phyloP scores from a whole-genome alignment of 2,888 invertebrate genomes.

The Macrosiphum euphorbiae region DNA sequence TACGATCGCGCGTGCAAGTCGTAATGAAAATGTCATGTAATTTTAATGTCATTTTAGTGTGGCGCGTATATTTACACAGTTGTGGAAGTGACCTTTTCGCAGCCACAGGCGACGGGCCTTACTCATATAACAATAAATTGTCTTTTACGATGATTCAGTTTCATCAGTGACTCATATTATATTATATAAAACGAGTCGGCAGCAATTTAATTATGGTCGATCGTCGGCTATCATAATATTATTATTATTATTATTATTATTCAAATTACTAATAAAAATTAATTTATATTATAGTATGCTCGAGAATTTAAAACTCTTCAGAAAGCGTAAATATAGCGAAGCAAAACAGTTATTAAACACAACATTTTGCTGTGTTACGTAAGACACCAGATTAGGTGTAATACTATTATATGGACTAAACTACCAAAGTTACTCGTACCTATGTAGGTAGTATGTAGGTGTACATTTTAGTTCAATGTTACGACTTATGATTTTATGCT shows the following conservation, averaged over 20 bases:
- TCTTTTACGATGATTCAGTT: background rate
- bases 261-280: background rate
- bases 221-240: background rate
- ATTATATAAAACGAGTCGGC: background rate
- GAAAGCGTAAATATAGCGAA: background rate
- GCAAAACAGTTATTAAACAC: background rate
- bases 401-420: too few species aligned
- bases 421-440: background rate
- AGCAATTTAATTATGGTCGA: background rate
- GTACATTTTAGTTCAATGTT: background rate
- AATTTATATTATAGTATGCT: background rate
- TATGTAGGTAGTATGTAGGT: background rate
- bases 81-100: background rate
- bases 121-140: background rate
- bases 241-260: background rate
- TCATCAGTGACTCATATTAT: background rate
- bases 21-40: background rate
- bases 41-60: background rate
- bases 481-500: background rate
- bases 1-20: background rate
- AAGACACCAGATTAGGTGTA: too few species aligned
- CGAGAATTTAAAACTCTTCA: background rate
- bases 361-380: background rate
- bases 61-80: background rate
- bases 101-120: background rate